These are phyloP conservation scores for Muntiacus muntjak DNA, from an alignment of 2,113 vertebrate genomes.

Conservation along the genomic window DNA sequence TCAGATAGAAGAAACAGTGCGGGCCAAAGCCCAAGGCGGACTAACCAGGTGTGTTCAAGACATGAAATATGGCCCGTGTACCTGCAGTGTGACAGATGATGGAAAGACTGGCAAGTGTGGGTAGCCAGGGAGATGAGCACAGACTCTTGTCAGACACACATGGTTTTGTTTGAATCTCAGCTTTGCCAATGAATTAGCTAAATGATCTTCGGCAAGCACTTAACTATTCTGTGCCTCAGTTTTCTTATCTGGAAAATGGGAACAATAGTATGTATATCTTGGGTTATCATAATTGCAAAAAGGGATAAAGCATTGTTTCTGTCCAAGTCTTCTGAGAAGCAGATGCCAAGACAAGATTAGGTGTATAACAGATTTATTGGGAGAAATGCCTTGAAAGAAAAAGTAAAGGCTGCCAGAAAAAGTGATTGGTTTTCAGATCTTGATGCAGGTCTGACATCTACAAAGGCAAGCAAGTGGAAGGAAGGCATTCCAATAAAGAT, in stretches of 20 bases:
- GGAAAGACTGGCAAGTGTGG: not conserved
- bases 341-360: not conserved
- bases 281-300: not conserved
- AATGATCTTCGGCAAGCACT: not conserved
- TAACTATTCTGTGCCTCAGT: not conserved
- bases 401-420: not conserved
- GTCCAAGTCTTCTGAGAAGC: not conserved
- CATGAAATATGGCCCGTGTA: no score
- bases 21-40: not conserved
- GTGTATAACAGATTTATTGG: not conserved
- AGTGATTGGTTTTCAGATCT: not conserved
- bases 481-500: not conserved
- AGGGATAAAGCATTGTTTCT: not conserved
- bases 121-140: not conserved
- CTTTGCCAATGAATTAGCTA: not conserved
- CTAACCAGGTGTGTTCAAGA: not conserved
- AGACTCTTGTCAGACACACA: not conserved
- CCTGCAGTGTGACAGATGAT: not conserved
- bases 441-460: not conserved
- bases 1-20: not conserved
- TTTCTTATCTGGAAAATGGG: not conserved
- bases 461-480: not conserved
- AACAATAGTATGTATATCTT: not conserved
- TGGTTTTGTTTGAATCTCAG: not conserved
- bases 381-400: not conserved